A percentile compares a stretch with the other conserved stretches of the same genome.
Evolutionary conservation across 2,113 vertebrate species (phyloP).

Genomic region (Ariopsis seemanni): DNA sequence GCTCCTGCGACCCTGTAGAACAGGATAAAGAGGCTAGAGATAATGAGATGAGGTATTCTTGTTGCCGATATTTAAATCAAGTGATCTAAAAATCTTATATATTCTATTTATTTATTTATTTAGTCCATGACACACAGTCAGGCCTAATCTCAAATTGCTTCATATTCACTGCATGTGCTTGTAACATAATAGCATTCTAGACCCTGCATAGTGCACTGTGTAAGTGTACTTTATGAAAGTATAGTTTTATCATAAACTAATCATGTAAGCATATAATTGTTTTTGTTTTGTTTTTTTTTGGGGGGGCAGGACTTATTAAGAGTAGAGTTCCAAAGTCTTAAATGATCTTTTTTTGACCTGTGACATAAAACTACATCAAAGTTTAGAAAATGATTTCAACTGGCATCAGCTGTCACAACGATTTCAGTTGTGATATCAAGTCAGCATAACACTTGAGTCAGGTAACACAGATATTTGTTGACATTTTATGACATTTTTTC

Average conservation of each 20-base stretch:
- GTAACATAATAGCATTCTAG: background rate
- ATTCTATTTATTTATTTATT: too few species aligned
- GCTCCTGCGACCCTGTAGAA: too few species aligned
- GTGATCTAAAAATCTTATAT: too few species aligned
- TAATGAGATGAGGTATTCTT: too few species aligned
- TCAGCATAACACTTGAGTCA: background rate
- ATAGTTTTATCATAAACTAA: background rate
- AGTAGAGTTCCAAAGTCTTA: background rate
- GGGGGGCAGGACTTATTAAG: background rate
- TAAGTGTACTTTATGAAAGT: background rate
- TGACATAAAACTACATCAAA: background rate
- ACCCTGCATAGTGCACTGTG: background rate
- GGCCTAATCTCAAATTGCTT: too few species aligned
- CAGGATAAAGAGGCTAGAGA: too few species aligned
- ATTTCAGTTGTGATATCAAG: background rate
- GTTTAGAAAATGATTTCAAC: background rate
- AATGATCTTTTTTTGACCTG: background rate
- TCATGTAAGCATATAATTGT: too few species aligned
- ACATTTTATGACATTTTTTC: background rate
- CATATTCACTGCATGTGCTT: too few species aligned
- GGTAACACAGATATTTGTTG: background rate
- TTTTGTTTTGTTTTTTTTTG: fast-evolving
- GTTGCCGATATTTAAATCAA: too few species aligned
- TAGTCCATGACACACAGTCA: too few species aligned
- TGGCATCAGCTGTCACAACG: background rate